Evolutionary conservation across 2,113 vertebrate species (phyloP).

Genomic region (Patagioenas fasciata): DNA sequence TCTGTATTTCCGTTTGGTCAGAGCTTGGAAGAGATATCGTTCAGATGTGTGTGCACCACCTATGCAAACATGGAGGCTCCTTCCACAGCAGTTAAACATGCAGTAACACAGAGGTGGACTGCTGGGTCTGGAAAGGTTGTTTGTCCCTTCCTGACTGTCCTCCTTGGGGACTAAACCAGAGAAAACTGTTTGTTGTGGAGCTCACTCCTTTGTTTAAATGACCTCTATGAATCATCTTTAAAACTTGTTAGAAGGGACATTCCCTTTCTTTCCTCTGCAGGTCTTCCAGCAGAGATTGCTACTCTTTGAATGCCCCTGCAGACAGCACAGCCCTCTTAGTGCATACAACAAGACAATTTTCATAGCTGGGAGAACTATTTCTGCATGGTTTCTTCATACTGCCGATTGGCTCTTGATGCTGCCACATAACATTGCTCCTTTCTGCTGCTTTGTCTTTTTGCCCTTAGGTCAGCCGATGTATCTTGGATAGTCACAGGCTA

Average conservation of each 20-base stretch:
- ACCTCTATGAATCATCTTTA: background rate
- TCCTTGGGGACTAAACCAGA: background rate
- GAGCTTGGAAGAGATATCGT: background rate
- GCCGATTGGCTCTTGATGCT: background rate
- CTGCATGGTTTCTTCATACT: background rate
- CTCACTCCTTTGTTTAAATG: background rate
- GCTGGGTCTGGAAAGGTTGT: background rate
- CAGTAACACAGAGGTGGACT: background rate
- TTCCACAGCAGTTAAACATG: rapidly evolving
- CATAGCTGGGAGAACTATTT: background rate
- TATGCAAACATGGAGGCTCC: background rate
- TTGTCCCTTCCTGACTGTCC: background rate
- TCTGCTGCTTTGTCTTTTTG: background rate
- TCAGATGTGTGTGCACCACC: background rate
- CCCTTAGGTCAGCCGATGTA: background rate
- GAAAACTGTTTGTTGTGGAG: background rate
- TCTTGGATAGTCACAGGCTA: background rate
- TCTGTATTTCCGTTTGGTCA: background rate
- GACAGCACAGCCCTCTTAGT: background rate
- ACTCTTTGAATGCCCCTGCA: background rate
- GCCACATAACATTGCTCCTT: background rate
- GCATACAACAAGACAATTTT: background rate
- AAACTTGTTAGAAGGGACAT: background rate
- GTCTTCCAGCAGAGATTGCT: background rate
- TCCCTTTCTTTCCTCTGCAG: background rate